Conservation (phyloP, 2,797 vertebrate species). For the Nasua narica region DNA sequence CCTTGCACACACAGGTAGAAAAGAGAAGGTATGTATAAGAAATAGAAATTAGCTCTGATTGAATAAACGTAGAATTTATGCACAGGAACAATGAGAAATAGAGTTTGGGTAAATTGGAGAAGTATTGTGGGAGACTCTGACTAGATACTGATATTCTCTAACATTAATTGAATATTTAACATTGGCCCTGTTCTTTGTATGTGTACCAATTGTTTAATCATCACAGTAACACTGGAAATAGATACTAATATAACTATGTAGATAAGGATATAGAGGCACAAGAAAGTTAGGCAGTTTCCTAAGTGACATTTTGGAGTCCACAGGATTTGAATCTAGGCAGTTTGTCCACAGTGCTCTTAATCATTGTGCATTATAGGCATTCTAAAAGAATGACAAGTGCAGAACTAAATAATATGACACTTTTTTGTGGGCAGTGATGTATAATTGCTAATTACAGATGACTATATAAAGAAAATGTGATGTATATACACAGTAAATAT, state of each 20-base stretch:
- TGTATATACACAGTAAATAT: background rate
- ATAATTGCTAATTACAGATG: background rate
- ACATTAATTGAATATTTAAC: background rate
- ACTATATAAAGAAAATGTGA: background rate
- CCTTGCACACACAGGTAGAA: background rate
- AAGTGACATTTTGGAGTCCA: background rate
- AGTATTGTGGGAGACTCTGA: background rate
- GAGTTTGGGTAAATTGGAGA: background rate
- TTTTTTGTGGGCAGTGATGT: background rate
- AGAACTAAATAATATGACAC: background rate
- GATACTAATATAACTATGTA: slow-evolving; percentile 6
- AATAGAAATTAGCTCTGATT: background rate
- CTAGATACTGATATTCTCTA: background rate
- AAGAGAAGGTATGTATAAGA: background rate
- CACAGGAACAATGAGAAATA: background rate
- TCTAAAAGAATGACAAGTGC: background rate
- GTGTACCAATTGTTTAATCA: background rate
- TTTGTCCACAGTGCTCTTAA: background rate
- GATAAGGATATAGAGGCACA: background rate
- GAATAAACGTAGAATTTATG: background rate
- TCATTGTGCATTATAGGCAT: background rate
- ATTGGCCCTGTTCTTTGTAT: background rate
- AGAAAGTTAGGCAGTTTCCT: background rate
- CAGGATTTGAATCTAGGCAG: background rate
- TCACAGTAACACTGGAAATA: background rate